These are phyloP conservation scores for Phymatocera aterrima DNA, from an alignment of 2,888 invertebrate species.

Conservation along the genomic window DNA sequence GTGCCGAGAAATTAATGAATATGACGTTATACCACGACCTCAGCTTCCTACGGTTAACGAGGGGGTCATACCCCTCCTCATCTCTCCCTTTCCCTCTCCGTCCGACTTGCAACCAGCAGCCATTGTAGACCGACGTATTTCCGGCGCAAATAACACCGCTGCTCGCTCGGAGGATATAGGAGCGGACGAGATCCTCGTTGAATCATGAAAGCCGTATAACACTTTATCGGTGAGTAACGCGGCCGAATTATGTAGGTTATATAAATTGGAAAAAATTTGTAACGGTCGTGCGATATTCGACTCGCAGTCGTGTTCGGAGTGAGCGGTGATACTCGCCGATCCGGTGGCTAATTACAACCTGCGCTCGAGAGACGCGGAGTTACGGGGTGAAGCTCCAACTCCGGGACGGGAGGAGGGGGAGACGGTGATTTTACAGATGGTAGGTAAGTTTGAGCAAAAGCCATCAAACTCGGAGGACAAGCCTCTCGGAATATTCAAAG, in stretches of 20 bases:
- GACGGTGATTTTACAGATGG: conserved; percentile 34
- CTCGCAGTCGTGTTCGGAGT: too few species aligned
- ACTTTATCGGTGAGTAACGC: not conserved
- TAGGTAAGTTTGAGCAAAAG: conserved; percentile 25
- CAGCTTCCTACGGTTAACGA: conserved; percentile 36
- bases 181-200: conserved; percentile 12
- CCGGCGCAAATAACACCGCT: conserved; percentile 31
- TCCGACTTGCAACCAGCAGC: not conserved
- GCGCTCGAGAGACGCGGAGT: not conserved
- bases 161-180: conserved; percentile 12
- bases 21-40: conserved; percentile 40
- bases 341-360: conserved; percentile 28
- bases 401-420: not conserved
- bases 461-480: conserved; percentile 41
- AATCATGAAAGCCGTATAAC: not conserved
- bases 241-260: not conserved
- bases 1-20: conserved; percentile 39
- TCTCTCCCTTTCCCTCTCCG: too few species aligned
- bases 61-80: not conserved
- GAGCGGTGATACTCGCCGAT: not conserved
- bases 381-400: not conserved
- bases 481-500: conserved; percentile 38
- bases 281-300: too few species aligned
- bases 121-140: conserved; percentile 33
- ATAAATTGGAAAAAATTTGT: too few species aligned